These are phyloP conservation scores for Sander vitreus DNA, from an alignment of 2,113 vertebrate species.

Conservation along the genomic window DNA sequence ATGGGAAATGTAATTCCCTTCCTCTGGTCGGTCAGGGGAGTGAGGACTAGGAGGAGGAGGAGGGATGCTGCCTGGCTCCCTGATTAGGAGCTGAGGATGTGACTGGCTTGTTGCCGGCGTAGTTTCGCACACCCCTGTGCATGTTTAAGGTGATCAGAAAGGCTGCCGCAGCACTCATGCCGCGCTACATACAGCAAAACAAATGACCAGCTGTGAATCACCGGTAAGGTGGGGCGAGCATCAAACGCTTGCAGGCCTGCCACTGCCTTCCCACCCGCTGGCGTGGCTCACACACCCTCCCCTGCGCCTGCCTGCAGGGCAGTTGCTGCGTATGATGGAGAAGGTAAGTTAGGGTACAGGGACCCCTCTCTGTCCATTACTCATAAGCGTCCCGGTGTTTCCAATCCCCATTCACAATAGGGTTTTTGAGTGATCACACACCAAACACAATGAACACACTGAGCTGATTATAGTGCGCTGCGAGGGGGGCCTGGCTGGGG, in stretches of 20 bases:
- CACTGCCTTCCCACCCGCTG: slow-evolving; percentile 19
- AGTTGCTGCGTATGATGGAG: slow-evolving; percentile 58
- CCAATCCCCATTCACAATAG: slow-evolving; percentile 72
- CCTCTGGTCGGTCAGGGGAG: slow-evolving; percentile 52
- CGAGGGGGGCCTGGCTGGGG: slow-evolving; percentile 52
- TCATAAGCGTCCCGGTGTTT: slow-evolving; percentile 74
- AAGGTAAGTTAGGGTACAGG: slow-evolving; percentile 49
- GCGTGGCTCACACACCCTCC: slow-evolving; percentile 24
- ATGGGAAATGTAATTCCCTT: slow-evolving; percentile 80
- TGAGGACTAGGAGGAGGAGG: slow-evolving; percentile 42
- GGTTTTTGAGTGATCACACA: slow-evolving; percentile 71
- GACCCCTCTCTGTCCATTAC: slow-evolving; percentile 68
- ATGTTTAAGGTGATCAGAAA: slow-evolving; percentile 73
- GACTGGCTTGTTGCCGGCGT: slow-evolving; percentile 48
- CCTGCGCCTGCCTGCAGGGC: slow-evolving; percentile 38
- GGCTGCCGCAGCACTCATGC: slow-evolving; percentile 22
- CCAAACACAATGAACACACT: slow-evolving; percentile 60
- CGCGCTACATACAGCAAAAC: slow-evolving; percentile 68
- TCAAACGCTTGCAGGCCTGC: slow-evolving; percentile 53
- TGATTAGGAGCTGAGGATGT: slow-evolving; percentile 64
- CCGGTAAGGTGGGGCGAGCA: slow-evolving; percentile 46
- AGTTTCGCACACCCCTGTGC: slow-evolving; percentile 49
- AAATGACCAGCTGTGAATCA: slow-evolving; percentile 71
- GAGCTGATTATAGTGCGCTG: slow-evolving; percentile 65
- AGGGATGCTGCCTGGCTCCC: slow-evolving; percentile 41